Evolutionary conservation across 2,797 vertebrate species (phyloP).

Genomic region (Onychomys leucogaster): DNA sequence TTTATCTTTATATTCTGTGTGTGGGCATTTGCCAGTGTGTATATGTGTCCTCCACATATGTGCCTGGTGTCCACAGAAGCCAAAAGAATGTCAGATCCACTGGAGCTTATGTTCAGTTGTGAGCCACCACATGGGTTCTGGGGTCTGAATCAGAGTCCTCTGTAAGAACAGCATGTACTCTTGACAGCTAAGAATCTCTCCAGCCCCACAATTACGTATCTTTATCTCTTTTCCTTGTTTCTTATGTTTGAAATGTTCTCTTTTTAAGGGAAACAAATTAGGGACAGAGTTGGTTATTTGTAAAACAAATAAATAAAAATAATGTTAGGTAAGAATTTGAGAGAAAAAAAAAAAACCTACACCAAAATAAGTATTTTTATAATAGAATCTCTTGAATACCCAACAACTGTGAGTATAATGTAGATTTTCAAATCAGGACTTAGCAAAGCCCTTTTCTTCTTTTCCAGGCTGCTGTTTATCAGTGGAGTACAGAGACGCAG

Average conservation of each 20-base stretch:
- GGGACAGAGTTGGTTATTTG: neutral
- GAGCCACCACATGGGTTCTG: neutral
- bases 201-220: neutral
- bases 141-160: neutral
- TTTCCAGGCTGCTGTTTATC: slow-evolving; percentile 88
- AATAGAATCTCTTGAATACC: neutral
- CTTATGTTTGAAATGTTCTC: neutral
- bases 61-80: neutral
- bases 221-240: neutral
- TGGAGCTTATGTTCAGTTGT: neutral
- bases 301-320: neutral
- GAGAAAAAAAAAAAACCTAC: neutral
- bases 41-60: neutral
- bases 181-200: neutral
- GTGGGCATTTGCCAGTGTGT: neutral
- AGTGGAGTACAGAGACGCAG: slow-evolving; percentile 91
- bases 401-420: neutral
- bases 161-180: neutral
- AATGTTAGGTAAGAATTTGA: neutral
- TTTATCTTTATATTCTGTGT: neutral
- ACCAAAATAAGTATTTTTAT: neutral
- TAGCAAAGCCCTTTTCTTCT: neutral
- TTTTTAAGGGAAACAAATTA: neutral
- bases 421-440: neutral
- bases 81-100: neutral